A percentile compares a stretch with the other conserved stretches of the same genome.
These are phyloP conservation scores for Antrozous pallidus DNA, from an alignment of 2,797 vertebrate genomes.

Conservation along the genomic window DNA sequence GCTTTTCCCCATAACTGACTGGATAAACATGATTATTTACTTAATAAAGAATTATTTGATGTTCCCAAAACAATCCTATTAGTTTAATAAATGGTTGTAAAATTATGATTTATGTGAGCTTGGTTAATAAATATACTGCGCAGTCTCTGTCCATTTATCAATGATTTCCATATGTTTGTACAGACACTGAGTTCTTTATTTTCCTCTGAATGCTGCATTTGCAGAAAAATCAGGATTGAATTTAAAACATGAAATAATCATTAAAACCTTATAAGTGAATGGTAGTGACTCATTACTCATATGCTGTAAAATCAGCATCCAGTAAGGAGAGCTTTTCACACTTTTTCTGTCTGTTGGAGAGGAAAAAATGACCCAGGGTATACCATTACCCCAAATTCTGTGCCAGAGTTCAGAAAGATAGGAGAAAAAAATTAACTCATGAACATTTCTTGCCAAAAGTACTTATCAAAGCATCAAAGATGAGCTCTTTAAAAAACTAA, in stretches of 20 bases:
- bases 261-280: conserved; percentile 74
- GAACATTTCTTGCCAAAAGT: background rate
- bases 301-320: conserved; percentile 45
- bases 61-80: conserved; percentile 69
- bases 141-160: conserved; percentile 76
- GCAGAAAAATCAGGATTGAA: conserved; percentile 75
- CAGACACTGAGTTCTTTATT: conserved; percentile 72
- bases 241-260: conserved; percentile 78
- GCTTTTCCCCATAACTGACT: conserved; percentile 65
- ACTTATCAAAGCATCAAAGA: background rate
- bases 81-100: conserved; percentile 78
- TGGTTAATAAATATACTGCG: conserved; percentile 62
- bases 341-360: background rate
- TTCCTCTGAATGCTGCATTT: conserved; percentile 71
- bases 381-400: background rate
- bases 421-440: background rate
- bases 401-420: background rate
- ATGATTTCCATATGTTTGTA: conserved; percentile 77
- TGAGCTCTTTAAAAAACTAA: background rate
- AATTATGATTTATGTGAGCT: conserved; percentile 73
- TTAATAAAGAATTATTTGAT: conserved; percentile 71
- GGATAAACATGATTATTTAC: conserved; percentile 72
- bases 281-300: conserved; percentile 40
- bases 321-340: conserved; percentile 23
- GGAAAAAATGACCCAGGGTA: background rate